Conservation (phyloP, 2,888 invertebrate genomes). For the Pandemis cinnamomeana region DNA sequence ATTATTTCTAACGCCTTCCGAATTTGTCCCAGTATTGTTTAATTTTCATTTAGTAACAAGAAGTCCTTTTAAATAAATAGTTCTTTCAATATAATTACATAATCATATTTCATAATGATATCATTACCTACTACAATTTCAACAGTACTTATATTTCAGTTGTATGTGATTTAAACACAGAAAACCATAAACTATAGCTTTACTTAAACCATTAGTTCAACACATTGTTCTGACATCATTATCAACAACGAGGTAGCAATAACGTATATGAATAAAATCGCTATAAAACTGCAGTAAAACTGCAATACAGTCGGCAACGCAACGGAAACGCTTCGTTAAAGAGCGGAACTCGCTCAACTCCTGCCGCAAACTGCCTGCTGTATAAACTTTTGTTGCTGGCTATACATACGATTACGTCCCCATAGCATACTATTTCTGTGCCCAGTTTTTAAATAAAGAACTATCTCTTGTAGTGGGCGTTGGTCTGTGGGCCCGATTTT, state of each 20-base stretch:
- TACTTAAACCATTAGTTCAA: constrained; percentile 13
- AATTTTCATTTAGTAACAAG: too few relatives aligned
- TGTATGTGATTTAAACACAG: neutral
- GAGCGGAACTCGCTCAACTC: constrained; percentile 42
- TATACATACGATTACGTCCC: constrained; percentile 14
- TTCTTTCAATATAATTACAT: too few relatives aligned
- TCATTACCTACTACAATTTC: too few relatives aligned
- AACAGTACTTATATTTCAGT: neutral
- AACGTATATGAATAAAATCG: constrained; percentile 39
- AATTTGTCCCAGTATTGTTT: neutral
- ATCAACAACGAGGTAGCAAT: constrained; percentile 24
- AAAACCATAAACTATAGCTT: neutral
- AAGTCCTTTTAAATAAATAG: too few relatives aligned
- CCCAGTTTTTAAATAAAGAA: too few relatives aligned
- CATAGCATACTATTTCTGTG: too few relatives aligned
- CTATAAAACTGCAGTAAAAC: constrained; percentile 45
- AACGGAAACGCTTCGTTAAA: constrained; percentile 49
- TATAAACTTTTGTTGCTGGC: constrained; percentile 36
- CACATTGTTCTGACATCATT: constrained; percentile 36
- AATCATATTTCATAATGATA: too few relatives aligned
- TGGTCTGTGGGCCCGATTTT: too few relatives aligned
- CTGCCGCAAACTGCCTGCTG: constrained; percentile 37
- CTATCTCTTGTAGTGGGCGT: too few relatives aligned
- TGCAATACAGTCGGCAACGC: constrained; percentile 46
- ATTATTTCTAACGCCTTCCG: neutral